A percentile compares a stretch with the other conserved stretches of the same genome.
phyloP scores from a whole-genome alignment of 2,113 vertebrate species.

The Shinisaurus crocodilurus region DNA sequence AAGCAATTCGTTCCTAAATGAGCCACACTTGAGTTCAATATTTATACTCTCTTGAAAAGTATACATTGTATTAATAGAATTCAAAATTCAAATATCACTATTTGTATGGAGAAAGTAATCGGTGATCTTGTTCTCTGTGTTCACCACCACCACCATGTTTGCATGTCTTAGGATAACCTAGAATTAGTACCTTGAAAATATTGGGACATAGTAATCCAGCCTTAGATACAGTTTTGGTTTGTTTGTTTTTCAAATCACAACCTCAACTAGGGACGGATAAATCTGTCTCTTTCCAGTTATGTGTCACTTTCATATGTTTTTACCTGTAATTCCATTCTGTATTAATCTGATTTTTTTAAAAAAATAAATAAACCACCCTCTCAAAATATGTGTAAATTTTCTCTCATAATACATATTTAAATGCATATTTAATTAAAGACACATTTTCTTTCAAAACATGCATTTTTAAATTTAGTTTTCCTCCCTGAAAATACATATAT shows the following conservation, averaged over 20 bases:
- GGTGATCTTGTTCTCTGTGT: background rate
- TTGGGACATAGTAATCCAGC: no score
- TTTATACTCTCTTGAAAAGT: constrained; percentile 11
- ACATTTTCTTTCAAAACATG: no score
- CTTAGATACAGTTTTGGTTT: background rate
- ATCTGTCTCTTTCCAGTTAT: background rate
- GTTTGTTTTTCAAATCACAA: background rate
- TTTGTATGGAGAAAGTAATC: background rate
- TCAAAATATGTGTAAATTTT: no score
- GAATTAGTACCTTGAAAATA: background rate
- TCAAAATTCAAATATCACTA: background rate
- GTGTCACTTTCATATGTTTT: background rate
- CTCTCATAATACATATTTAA: no score
- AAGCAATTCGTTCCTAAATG: rapidly evolving
- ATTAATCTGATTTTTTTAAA: background rate
- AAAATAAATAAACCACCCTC: no score
- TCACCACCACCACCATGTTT: background rate
- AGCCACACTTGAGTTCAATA: background rate
- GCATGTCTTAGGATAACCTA: background rate
- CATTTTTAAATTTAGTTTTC: no score
- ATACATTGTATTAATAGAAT: background rate
- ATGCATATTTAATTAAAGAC: no score
- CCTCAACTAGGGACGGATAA: background rate
- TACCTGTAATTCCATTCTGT: background rate
- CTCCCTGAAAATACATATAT: no score